Evolutionary conservation across 2,113 vertebrate species (phyloP).

Genomic region (Probosciger aterrimus): DNA sequence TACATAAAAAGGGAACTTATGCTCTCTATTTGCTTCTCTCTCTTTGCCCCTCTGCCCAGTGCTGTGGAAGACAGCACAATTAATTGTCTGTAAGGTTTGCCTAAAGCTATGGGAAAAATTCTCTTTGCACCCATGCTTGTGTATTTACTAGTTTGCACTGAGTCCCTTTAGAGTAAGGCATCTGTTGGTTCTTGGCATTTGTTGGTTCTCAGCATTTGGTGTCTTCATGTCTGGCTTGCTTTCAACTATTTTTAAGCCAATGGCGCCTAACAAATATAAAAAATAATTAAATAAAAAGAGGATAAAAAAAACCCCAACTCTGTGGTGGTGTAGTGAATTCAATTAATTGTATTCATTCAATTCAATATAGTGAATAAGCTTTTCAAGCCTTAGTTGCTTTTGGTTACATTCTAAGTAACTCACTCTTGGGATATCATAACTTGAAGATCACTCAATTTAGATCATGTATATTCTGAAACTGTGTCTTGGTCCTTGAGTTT

Average conservation of each 20-base stretch:
- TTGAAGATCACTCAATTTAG: background rate
- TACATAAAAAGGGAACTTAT: background rate
- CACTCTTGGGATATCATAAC: background rate
- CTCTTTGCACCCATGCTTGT: background rate
- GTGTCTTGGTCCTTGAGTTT: background rate
- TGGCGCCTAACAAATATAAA: background rate
- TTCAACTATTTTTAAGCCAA: background rate
- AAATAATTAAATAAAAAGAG: too few relatives aligned
- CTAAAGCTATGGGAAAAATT: background rate
- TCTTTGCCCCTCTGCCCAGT: background rate
- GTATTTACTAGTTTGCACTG: background rate
- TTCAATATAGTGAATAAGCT: background rate
- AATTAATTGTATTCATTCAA: background rate
- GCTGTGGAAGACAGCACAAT: background rate
- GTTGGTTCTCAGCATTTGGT: background rate
- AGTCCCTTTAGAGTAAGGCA: background rate
- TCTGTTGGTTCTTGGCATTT: background rate
- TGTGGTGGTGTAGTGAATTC: background rate
- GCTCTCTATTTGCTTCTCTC: background rate
- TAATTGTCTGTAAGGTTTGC: background rate
- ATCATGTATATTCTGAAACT: background rate
- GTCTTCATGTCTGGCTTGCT: background rate
- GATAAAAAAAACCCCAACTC: accelerated
- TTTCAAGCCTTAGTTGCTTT: background rate
- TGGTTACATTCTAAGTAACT: background rate